Percentiles rank a stretch among this genome's conserved stretches.
phyloP scores from a whole-genome alignment of 2,888 invertebrate species.

The Silvanus unidentatus region DNA sequence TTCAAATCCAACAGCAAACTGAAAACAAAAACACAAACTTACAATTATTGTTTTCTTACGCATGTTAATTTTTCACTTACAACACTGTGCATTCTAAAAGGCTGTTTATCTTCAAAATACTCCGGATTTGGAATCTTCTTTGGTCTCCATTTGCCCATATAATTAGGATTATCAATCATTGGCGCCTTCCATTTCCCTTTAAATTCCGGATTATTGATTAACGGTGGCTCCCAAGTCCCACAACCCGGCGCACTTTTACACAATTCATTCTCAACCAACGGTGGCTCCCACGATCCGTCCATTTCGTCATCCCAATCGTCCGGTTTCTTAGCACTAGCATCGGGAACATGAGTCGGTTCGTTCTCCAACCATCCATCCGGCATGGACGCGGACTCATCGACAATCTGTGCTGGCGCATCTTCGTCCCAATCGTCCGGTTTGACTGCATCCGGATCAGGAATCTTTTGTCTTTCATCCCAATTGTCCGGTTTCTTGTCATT shows the following conservation, averaged over 20 bases:
- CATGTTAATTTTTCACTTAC: too few species aligned
- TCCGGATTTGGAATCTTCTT: conserved; percentile 84
- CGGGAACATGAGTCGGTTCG: conserved; percentile 80
- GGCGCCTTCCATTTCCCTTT: conserved; percentile 92
- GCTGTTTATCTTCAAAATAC: conserved; percentile 84
- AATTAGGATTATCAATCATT: conserved; percentile 86
- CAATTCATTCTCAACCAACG: conserved; percentile 81
- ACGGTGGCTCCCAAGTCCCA: conserved; percentile 82
- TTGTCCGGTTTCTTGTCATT: conserved; percentile 77
- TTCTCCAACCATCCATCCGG: conserved; percentile 92
- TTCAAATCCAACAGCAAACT: conserved; percentile 93
- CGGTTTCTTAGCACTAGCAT: conserved; percentile 81
- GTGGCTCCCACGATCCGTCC: conserved; percentile 98
- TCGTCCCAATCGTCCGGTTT: conserved; percentile 99
- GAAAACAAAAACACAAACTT: conserved; percentile 33
- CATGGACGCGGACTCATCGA: conserved; percentile 75
- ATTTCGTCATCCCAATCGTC: conserved; percentile 97
- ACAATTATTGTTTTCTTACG: too few species aligned
- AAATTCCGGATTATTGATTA: conserved; percentile 82
- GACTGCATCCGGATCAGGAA: conserved; percentile 50
- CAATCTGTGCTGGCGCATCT: conserved; percentile 81
- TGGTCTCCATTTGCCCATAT: conserved; percentile 92
- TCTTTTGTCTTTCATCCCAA: conserved; percentile 76
- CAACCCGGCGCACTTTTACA: conserved; percentile 75
- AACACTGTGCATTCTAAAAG: conserved; percentile 85